Evolutionary conservation across 2,113 vertebrate genomes (phyloP).

Genomic region (Synchiropus splendidus): DNA sequence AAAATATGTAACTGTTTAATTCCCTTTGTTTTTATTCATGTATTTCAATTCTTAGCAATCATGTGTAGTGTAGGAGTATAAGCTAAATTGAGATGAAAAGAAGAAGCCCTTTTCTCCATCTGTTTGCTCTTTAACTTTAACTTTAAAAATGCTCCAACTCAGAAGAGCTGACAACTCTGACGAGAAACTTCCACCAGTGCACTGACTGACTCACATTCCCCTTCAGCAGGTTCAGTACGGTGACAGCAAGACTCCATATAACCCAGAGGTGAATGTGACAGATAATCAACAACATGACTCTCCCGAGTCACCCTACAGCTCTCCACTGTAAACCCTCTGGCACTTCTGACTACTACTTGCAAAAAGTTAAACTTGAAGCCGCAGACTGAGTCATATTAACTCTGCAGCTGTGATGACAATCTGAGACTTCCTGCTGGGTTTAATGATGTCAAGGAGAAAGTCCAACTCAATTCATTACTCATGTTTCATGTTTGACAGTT

Average conservation of each 20-base stretch:
- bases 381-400: constrained; percentile 3
- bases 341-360: constrained; percentile 2
- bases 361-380: constrained; percentile 12
- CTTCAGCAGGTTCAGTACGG: constrained; percentile 19
- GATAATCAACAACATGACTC: constrained; percentile 28
- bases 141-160: background rate
- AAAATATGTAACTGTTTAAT: too few relatives aligned
- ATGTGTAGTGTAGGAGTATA: too few relatives aligned
- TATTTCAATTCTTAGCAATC: too few relatives aligned
- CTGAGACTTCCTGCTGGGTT: too few relatives aligned
- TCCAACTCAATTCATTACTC: too few relatives aligned
- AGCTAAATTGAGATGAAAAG: too few relatives aligned
- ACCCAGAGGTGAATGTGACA: constrained; percentile 33
- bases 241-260: constrained; percentile 40
- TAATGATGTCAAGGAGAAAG: too few relatives aligned
- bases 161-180: constrained; percentile 30
- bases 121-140: too few relatives aligned
- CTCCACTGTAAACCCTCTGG: constrained; percentile 16
- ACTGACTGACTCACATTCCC: constrained; percentile 23
- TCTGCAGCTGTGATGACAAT: background rate
- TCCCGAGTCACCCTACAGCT: constrained; percentile 33
- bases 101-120: too few relatives aligned
- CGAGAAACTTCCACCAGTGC: constrained; percentile 9
- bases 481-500: too few relatives aligned
- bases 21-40: too few relatives aligned